Evolutionary conservation across 2,113 vertebrate species (phyloP).

Genomic region (Oceanites oceanicus): DNA sequence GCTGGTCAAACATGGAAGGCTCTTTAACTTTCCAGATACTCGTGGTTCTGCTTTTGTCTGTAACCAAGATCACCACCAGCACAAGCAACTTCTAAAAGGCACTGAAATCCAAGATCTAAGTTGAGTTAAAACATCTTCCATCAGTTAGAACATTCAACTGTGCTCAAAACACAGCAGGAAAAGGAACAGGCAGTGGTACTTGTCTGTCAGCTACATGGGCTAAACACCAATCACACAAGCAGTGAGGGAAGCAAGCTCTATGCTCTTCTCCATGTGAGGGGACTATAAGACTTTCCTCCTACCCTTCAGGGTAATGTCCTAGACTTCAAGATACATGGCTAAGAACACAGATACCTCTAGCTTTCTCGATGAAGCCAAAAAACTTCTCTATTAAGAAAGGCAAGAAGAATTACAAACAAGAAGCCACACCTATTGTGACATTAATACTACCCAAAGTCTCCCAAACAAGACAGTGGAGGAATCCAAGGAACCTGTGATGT

Average conservation of each 20-base stretch:
- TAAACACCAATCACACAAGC: background rate
- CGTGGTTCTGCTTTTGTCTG: background rate
- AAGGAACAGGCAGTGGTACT: background rate
- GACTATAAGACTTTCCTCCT: background rate
- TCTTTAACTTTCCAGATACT: background rate
- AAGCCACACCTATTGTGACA: background rate
- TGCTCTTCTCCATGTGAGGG: background rate
- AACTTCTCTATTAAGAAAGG: background rate
- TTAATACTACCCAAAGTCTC: background rate
- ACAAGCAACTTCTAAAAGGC: background rate
- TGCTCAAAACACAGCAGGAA: background rate
- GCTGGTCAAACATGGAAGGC: background rate
- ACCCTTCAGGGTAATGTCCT: background rate
- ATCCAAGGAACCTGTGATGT: background rate
- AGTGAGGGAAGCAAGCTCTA: background rate
- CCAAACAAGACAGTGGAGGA: background rate
- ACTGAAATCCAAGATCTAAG: background rate
- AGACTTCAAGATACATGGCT: background rate
- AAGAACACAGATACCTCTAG: background rate
- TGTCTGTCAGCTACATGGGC: background rate
- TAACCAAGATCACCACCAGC: background rate
- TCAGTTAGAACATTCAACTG: background rate
- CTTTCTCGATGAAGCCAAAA: background rate
- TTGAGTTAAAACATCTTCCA: background rate
- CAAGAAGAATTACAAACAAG: background rate